These are phyloP conservation scores for Chouioia cunea DNA, from an alignment of 2,888 invertebrate species.

Conservation along the genomic window DNA sequence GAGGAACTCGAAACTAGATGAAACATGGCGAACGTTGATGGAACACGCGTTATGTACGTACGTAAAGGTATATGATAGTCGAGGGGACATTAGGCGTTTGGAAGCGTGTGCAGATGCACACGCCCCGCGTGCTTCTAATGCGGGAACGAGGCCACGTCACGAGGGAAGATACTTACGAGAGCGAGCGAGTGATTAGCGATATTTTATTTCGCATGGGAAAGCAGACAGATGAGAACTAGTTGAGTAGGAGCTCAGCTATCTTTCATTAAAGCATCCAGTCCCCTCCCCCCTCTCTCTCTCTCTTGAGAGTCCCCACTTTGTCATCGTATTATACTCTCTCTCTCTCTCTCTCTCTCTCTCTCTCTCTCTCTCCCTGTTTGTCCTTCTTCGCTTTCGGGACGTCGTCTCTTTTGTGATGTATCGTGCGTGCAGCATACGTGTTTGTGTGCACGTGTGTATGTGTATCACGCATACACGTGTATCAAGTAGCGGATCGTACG, in stretches of 20 bases:
- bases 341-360: slow-evolving; percentile 41
- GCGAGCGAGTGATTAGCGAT: slow-evolving; percentile 67
- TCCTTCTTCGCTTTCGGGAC: slow-evolving; percentile 8
- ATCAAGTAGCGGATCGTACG: slow-evolving; percentile 43
- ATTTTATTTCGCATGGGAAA: slow-evolving; percentile 70
- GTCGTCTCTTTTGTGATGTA: background rate
- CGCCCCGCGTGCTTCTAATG: slow-evolving; percentile 28
- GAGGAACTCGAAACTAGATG: no score
- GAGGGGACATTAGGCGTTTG: slow-evolving; percentile 24
- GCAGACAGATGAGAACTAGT: slow-evolving; percentile 68
- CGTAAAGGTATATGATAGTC: slow-evolving; percentile 16
- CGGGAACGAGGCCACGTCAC: background rate
- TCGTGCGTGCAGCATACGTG: slow-evolving; percentile 8
- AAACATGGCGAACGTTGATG: no score
- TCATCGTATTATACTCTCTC: slow-evolving; percentile 35
- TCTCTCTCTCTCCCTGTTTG: slow-evolving; percentile 11
- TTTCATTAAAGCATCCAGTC: slow-evolving; percentile 60
- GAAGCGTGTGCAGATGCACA: slow-evolving; percentile 55
- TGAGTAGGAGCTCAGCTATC: slow-evolving; percentile 67
- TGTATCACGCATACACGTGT: slow-evolving; percentile 38
- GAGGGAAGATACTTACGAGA: slow-evolving; percentile 54
- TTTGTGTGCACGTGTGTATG: slow-evolving; percentile 4
- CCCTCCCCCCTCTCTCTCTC: slow-evolving; percentile 47
- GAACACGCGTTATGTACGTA: background rate
- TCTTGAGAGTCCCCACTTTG: slow-evolving; percentile 30